Percentiles rank a stretch among this genome's conserved stretches.
Evolutionary conservation across 2,797 vertebrate species (phyloP).

Genomic region (Odontamblyopus lacepedii): DNA sequence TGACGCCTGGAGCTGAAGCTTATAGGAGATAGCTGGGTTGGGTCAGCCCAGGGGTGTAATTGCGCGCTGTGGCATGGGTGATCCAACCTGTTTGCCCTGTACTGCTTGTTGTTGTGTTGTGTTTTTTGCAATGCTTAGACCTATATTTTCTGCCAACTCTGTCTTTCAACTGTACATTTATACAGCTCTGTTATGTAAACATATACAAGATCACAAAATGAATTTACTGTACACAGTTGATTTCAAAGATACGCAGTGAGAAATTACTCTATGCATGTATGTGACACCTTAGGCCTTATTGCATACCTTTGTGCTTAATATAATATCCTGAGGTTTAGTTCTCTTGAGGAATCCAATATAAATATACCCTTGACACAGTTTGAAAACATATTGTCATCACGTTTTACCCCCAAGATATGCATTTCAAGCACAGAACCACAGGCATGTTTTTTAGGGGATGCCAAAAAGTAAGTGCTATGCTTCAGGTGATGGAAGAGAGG

Average conservation of each 20-base stretch:
- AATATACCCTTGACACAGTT: constrained; percentile 65
- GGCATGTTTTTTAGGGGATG: constrained; percentile 57
- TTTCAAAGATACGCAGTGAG: constrained; percentile 47
- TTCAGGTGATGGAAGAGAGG: constrained; percentile 63
- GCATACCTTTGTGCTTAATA: constrained; percentile 28
- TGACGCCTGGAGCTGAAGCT: constrained; percentile 60
- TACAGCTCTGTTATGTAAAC: constrained; percentile 1
- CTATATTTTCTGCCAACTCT: constrained; percentile 27
- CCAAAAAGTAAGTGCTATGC: constrained; percentile 60
- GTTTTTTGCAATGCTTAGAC: constrained; percentile 22
- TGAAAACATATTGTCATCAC: constrained; percentile 65
- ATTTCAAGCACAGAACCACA: constrained; percentile 63
- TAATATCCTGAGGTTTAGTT: constrained; percentile 46
- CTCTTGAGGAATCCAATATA: constrained; percentile 65
- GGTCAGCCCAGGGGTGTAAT: constrained; percentile 34
- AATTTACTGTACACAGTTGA: constrained; percentile 27
- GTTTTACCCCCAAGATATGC: constrained; percentile 64
- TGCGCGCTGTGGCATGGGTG: constrained; percentile 22
- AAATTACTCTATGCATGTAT: constrained; percentile 53
- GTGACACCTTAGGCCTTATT: constrained; percentile 61
- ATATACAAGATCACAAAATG: constrained; percentile 16
- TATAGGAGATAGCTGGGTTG: constrained; percentile 52
- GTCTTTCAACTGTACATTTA: not conserved
- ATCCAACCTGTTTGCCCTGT: constrained; percentile 67
- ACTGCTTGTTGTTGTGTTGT: constrained; percentile 42